These are phyloP conservation scores for Mirza zaza DNA, from an alignment of 2,113 vertebrate species.

Conservation along the genomic window DNA sequence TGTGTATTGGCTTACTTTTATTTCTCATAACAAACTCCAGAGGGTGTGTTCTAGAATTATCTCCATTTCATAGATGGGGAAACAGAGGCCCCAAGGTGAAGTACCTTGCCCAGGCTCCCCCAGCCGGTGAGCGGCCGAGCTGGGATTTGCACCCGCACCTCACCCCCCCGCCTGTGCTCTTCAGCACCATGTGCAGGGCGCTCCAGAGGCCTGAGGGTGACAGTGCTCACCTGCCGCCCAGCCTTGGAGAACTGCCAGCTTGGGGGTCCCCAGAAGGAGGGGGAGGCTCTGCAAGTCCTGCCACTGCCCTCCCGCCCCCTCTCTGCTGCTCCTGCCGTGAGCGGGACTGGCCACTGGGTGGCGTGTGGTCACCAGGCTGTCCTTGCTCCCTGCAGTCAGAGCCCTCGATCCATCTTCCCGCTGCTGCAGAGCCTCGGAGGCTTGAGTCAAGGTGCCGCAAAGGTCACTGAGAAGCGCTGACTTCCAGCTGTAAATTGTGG, in stretches of 20 bases:
- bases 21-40: background rate
- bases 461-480: constrained; percentile 37
- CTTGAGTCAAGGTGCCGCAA: background rate
- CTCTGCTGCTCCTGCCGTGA: accelerated
- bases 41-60: accelerated
- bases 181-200: accelerated
- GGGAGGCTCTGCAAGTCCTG: background rate
- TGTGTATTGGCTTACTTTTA: background rate
- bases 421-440: background rate
- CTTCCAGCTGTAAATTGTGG: constrained; percentile 44
- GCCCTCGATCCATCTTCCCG: background rate
- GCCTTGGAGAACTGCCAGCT: background rate
- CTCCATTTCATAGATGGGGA: background rate
- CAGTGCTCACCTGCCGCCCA: no score
- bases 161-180: background rate
- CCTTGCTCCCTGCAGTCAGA: background rate
- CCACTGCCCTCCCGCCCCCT: background rate
- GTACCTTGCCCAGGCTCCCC: background rate
- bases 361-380: constrained; percentile 78
- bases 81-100: background rate
- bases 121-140: background rate
- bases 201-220: no score
- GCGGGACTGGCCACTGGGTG: constrained; percentile 78
- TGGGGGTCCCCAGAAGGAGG: no score
- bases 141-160: background rate